Evolutionary conservation across 2,888 invertebrate genomes (phyloP).

Genomic region (Acholoe squamosa): DNA sequence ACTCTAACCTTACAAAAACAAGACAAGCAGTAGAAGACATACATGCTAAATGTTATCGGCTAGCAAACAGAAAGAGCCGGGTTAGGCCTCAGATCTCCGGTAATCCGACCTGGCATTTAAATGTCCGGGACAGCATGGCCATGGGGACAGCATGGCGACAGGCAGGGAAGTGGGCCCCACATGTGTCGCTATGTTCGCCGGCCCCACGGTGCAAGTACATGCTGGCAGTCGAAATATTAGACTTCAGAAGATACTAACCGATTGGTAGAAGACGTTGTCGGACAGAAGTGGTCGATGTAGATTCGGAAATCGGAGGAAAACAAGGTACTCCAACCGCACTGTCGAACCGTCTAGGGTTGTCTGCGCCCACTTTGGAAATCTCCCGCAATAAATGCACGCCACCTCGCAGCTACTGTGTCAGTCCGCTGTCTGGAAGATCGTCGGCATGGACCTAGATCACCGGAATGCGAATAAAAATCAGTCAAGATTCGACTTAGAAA

Average conservation of each 20-base stretch:
- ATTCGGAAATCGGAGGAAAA: background rate
- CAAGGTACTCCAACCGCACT: background rate
- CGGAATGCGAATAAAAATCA: too few relatives aligned
- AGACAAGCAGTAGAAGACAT: too few relatives aligned
- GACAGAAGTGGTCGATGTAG: background rate
- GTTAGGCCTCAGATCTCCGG: too few relatives aligned
- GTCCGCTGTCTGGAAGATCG: background rate
- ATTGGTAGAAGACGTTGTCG: background rate
- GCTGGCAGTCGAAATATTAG: background rate
- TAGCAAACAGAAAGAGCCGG: too few relatives aligned
- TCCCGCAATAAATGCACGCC: background rate
- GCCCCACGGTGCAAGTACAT: background rate
- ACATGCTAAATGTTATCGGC: too few relatives aligned
- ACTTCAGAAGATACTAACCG: background rate
- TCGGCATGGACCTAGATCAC: background rate
- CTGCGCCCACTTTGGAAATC: background rate
- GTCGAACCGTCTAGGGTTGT: background rate
- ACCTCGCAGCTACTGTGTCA: background rate
- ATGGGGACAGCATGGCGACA: background rate
- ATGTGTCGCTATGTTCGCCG: background rate
- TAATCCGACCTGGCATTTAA: conserved; percentile 31
- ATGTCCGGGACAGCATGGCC: conserved; percentile 39
- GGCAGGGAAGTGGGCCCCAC: background rate
- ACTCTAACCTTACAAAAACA: too few relatives aligned
- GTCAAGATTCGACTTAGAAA: too few relatives aligned